A percentile compares a stretch with the other conserved stretches of the same genome.
Evolutionary conservation across 2,797 vertebrate genomes (phyloP).

Genomic region (Girardinus metallicus): DNA sequence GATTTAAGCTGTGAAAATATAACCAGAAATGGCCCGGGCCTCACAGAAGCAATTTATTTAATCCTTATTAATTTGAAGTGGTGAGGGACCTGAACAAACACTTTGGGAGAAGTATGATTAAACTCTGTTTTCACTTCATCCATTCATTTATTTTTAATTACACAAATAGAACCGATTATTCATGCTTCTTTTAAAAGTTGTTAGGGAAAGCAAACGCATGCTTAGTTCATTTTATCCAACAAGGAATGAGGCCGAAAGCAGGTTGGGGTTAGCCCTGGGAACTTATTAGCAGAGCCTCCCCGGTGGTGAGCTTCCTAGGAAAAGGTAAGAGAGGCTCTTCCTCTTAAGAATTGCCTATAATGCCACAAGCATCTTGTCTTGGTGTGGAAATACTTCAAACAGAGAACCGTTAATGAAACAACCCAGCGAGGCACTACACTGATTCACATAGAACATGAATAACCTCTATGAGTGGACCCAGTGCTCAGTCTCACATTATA

Average conservation of each 20-base stretch:
- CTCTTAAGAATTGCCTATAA: constrained; percentile 56
- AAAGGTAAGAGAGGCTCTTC: constrained; percentile 40
- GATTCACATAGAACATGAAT: constrained; percentile 73
- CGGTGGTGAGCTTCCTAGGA: constrained; percentile 62
- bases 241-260: constrained; percentile 64
- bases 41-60: constrained; percentile 53
- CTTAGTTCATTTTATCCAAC: constrained; percentile 40
- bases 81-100: constrained; percentile 36
- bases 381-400: constrained; percentile 71
- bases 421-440: constrained; percentile 43
- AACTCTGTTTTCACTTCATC: constrained; percentile 20
- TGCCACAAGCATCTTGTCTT: constrained; percentile 77
- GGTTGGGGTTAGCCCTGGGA: constrained; percentile 67
- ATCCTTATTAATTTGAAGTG: constrained; percentile 57
- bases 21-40: constrained; percentile 41
- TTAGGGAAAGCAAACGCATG: constrained; percentile 41
- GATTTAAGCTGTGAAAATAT: constrained; percentile 62
- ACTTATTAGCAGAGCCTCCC: constrained; percentile 72
- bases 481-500: constrained; percentile 40
- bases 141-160: constrained; percentile 31
- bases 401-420: constrained; percentile 50
- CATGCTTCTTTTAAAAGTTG: constrained; percentile 17
- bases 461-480: constrained; percentile 45
- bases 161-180: constrained; percentile 37
- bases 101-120: constrained; percentile 8